phyloP scores from a whole-genome alignment of 2,888 invertebrate species.

The Frankliniella fusca region DNA sequence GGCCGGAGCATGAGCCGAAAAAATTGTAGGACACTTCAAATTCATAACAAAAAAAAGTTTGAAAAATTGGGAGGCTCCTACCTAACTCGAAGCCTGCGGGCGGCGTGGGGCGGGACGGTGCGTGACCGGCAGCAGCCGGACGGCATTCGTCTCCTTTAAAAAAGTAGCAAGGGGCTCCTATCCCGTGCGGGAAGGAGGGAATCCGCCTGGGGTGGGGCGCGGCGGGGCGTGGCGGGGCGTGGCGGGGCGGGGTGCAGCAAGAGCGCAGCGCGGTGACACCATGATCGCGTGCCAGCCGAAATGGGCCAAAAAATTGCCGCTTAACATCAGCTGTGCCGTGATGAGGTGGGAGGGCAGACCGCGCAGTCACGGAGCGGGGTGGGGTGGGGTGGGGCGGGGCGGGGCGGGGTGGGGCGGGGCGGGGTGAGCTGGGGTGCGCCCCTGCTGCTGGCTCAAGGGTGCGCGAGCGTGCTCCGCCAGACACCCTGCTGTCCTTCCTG shows the following conservation, averaged over 20 bases:
- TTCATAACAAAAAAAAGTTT: too few relatives aligned
- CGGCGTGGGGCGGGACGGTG: too few relatives aligned
- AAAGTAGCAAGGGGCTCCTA: not conserved
- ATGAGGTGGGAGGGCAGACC: not conserved
- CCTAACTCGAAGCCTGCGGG: too few relatives aligned
- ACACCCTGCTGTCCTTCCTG: not conserved
- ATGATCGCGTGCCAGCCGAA: not conserved
- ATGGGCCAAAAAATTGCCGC: slow-evolving; percentile 20
- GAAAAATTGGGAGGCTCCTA: too few relatives aligned
- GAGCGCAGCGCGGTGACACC: not conserved
- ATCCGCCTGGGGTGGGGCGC: too few relatives aligned
- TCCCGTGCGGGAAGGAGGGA: not conserved
- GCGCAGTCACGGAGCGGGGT: not conserved
- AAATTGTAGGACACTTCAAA: too few relatives aligned
- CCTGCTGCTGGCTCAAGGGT: not conserved
- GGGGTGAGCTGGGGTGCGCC: not conserved
- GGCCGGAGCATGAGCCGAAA: too few relatives aligned
- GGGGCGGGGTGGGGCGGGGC: not conserved
- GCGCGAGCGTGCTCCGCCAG: not conserved
- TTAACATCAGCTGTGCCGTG: slow-evolving; percentile 3
- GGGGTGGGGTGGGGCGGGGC: not conserved
- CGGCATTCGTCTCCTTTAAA: slow-evolving; percentile 18
- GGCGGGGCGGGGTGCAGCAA: not conserved
- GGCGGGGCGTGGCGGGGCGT: too few relatives aligned
- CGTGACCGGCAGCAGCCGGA: not conserved